Percentiles rank a stretch among this genome's conserved stretches.
Conservation (phyloP, 2,797 vertebrate genomes). For the Halcyon leucocephala region DNA sequence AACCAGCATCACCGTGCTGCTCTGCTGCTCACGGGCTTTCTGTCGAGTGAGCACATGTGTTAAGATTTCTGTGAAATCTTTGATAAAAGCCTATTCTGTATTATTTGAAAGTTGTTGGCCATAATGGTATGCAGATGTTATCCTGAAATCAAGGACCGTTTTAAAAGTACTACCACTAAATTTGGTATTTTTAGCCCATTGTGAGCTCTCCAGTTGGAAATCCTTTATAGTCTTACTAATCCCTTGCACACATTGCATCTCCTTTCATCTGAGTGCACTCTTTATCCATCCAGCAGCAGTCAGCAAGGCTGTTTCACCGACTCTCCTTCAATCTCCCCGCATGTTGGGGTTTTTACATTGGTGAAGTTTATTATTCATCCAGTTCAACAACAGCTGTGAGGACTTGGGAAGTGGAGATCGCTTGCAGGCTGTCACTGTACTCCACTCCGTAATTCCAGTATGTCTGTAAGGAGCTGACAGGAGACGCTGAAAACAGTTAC, state of each 20-base stretch:
- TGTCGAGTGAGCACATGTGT: neutral
- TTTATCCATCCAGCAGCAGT: neutral
- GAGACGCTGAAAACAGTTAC: neutral
- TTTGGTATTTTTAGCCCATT: slow-evolving; percentile 40
- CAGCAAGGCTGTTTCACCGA: neutral
- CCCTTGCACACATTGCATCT: neutral
- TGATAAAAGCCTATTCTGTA: neutral
- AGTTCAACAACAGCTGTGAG: neutral
- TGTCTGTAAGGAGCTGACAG: neutral
- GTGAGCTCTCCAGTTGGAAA: slow-evolving; percentile 36
- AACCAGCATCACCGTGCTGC: neutral
- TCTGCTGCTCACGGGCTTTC: neutral
- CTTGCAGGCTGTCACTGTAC: neutral
- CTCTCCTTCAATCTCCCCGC: neutral
- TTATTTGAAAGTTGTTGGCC: neutral
- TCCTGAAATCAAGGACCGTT: slow-evolving; percentile 6
- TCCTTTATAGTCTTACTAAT: slow-evolving; percentile 37
- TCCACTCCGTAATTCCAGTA: neutral
- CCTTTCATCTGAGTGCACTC: neutral
- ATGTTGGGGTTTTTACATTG: neutral
- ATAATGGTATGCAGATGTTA: neutral
- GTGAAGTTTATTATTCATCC: neutral
- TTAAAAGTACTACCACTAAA: slow-evolving; percentile 14
- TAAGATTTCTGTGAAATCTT: neutral
- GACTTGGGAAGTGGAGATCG: neutral